These are phyloP conservation scores for Amorpha juglandis DNA, from an alignment of 2,888 invertebrate species.

Conservation along the genomic window DNA sequence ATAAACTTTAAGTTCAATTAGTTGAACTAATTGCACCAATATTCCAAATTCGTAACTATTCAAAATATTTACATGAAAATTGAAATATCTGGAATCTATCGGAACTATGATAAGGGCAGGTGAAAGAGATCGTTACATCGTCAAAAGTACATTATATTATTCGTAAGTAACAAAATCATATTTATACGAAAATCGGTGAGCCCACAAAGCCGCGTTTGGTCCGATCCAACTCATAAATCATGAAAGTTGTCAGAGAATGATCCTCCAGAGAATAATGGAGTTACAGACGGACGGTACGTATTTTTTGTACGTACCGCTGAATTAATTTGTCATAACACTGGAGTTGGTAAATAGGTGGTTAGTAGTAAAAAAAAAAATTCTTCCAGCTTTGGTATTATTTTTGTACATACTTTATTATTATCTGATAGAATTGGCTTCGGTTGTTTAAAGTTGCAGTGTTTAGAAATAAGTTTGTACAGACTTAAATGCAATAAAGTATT, in stretches of 20 bases:
- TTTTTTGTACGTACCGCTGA: constrained; percentile 6
- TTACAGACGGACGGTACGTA: constrained; percentile 7
- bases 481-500: too few relatives aligned
- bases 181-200: background rate
- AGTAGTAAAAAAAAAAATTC: background rate
- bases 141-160: background rate
- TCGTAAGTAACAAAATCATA: background rate
- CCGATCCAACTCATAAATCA: constrained; percentile 12
- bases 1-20: too few relatives aligned
- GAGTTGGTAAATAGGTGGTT: background rate
- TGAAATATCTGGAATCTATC: too few relatives aligned
- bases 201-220: background rate
- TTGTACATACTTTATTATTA: too few relatives aligned
- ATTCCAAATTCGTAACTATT: too few relatives aligned
- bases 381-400: background rate
- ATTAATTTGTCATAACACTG: constrained; percentile 20
- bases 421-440: too few relatives aligned
- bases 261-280: constrained; percentile 18
- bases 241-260: constrained; percentile 1
- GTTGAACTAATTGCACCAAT: too few relatives aligned
- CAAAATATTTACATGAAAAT: too few relatives aligned
- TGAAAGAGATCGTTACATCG: too few relatives aligned
- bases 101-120: too few relatives aligned
- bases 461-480: too few relatives aligned
- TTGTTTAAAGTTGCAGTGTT: too few relatives aligned